Evolutionary conservation across 35 echinoderm and acorn worm species (phyloP), one percentile per base, ranked within the genome.

Genomic region (Patiria miniata): DNA sequence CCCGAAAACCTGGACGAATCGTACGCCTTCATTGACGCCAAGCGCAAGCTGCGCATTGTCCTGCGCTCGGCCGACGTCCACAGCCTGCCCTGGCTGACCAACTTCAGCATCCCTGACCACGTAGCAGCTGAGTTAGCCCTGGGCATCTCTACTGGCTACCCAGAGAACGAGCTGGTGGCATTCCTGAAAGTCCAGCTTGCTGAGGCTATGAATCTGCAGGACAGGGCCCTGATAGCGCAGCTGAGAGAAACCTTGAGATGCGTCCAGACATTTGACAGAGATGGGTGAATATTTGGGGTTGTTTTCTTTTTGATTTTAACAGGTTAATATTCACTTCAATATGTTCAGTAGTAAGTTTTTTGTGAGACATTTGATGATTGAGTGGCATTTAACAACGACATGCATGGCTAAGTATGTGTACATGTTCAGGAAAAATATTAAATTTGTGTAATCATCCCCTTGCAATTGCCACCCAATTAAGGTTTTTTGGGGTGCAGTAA

Each of bases 1-100:
- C 55, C 90, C 30, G 52, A 91, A 16, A 77, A 87, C 76, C 17
- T 94, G 5, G 96, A 99, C 23, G 65, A 84, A 6, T 89, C 89
- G 21, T 99, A 92, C 52, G 83, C 96, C 0, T 99, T 92, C 78
- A 89, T 59, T 33, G 96, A 99, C 36, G 96, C 96, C 36, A 99
- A 99, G 40, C 89, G 96, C 38, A 99, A 99, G 78, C 96, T 99
- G 6, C 89, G 93, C 39, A 99, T 99, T 21, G 93, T 99, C 8
- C 68, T 99, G 37, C 82, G 96, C n/a, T 91, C 96, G 19, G 96
- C 96, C 1, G 92, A 94, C 52, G 57, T 98, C 77, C 90, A 87
- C 82, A 94, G 79, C 19, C 87, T 97, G 39, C 92, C 91, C 10
- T 91, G 91, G 59, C 86, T 94, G 86, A 83, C 89, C 3, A 90